Percentiles rank a stretch among this genome's conserved stretches.
These are phyloP conservation scores for Tokudaia muenninki DNA, from an alignment of 2,797 vertebrate genomes.

Conservation along the genomic window DNA sequence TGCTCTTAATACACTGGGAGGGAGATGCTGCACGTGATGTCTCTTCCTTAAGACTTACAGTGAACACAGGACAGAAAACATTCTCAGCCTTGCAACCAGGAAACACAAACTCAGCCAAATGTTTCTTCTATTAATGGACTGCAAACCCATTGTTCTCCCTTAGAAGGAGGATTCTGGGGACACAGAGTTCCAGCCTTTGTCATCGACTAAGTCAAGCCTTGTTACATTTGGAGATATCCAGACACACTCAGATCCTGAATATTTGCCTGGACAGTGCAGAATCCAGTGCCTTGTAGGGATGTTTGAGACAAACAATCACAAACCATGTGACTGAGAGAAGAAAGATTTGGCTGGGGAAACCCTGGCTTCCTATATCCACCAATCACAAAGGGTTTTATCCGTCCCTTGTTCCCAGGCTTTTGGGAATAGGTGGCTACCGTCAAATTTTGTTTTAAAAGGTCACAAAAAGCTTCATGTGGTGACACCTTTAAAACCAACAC, in stretches of 20 bases:
- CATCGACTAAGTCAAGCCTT: background rate
- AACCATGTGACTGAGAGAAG: background rate
- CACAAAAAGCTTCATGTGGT: background rate
- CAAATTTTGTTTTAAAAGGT: conserved; percentile 30
- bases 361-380: background rate
- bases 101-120: background rate
- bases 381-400: background rate
- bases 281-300: background rate
- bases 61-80: background rate
- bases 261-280: background rate
- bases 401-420: background rate
- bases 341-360: background rate
- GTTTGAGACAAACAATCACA: background rate
- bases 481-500: background rate
- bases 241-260: background rate
- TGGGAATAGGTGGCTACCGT: background rate
- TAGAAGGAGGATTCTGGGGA: background rate
- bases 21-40: background rate
- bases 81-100: background rate
- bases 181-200: background rate
- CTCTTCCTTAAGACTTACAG: conserved; percentile 40
- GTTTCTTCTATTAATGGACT: background rate
- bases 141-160: background rate
- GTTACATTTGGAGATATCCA: background rate
- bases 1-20: background rate